Conservation (phyloP, 37 sponge, comb jelly and placozoan species). For the Petrosia ficiformis region DNA sequence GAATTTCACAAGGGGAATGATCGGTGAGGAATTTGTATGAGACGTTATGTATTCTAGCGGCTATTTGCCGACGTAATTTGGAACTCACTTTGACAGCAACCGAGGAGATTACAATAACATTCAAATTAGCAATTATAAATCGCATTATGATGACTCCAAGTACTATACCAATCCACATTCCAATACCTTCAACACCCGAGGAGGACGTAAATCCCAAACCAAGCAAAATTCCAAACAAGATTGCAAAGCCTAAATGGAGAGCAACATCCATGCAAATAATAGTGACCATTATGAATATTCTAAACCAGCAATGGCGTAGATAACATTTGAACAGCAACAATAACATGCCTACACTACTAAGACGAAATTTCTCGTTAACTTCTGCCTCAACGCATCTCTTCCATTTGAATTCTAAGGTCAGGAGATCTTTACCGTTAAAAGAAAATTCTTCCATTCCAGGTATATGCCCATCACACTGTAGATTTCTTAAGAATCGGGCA, state of each 20-base stretch:
- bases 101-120: not conserved
- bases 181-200: not conserved
- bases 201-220: not conserved
- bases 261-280: constrained; percentile 25
- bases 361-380: constrained; percentile 10
- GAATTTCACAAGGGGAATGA: constrained; percentile 1
- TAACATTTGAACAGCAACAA: not conserved
- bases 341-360: constrained; percentile 12
- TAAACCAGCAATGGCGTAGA: constrained; percentile 5
- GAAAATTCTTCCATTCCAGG: not conserved
- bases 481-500: not conserved
- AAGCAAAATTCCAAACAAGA: constrained; percentile 23
- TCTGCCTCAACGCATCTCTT: constrained; percentile 24
- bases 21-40: constrained; percentile 7
- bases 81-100: constrained; percentile 31
- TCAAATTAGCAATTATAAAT: constrained; percentile 10
- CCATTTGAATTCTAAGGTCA: constrained; percentile 28
- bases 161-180: constrained; percentile 12
- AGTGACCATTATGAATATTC: constrained; percentile 5
- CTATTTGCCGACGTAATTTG: constrained; percentile 20
- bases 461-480: not conserved
- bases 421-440: constrained; percentile 19
- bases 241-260: constrained; percentile 20
- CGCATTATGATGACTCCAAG: constrained; percentile 23
- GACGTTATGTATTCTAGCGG: constrained; percentile 19